Conservation (phyloP, 2,113 vertebrate species). For the Rhizomys pruinosus region DNA sequence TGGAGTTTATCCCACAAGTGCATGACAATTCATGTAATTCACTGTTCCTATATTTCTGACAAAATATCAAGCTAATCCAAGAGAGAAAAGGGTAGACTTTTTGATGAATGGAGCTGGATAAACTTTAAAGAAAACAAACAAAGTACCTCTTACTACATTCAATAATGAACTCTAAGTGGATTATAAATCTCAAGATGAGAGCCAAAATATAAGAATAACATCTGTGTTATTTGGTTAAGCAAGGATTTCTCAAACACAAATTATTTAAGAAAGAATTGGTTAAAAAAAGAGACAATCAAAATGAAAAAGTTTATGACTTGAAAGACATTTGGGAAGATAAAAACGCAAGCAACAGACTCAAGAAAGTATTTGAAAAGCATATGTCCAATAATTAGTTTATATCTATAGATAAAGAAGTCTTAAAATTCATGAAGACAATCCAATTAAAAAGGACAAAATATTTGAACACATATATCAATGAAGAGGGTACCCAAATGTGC, state of each 20-base stretch:
- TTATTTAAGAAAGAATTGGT: background rate
- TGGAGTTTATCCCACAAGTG: background rate
- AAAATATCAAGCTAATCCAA: background rate
- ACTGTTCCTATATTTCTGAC: background rate
- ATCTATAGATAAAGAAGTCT: background rate
- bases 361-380: constrained; percentile 4
- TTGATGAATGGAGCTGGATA: background rate
- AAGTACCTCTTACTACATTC: background rate
- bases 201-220: background rate
- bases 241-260: background rate
- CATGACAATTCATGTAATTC: background rate
- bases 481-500: background rate
- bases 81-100: background rate
- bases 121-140: background rate
- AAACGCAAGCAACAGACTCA: background rate
- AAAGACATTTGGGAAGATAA: constrained; percentile 34
- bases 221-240: background rate
- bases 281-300: background rate
- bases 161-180: constrained; percentile 25
- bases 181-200: background rate
- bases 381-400: background rate
- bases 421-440: background rate
- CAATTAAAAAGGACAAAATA: background rate
- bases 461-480: background rate
- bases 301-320: constrained; percentile 1